These are phyloP conservation scores for Unio pictorum DNA, from an alignment of 2,888 invertebrate species.

Conservation along the genomic window DNA sequence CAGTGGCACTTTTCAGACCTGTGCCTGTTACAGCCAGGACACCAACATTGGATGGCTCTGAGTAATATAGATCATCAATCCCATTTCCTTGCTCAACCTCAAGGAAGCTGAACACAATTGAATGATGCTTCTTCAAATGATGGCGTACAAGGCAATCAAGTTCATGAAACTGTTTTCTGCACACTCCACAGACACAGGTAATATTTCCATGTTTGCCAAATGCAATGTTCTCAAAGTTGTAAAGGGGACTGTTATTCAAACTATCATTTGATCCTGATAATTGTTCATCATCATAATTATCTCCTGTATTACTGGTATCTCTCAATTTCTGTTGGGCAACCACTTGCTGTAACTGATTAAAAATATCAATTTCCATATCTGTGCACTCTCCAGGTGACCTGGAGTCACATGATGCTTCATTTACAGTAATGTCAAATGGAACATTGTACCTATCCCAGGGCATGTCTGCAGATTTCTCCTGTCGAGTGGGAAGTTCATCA, in stretches of 20 bases:
- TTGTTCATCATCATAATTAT: too few species aligned
- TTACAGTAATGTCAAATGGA: slow-evolving; percentile 25
- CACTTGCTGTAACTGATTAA: too few species aligned
- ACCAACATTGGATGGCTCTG: slow-evolving; percentile 49
- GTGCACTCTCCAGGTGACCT: too few species aligned
- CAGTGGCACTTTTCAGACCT: slow-evolving; percentile 41
- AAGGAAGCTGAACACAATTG: slow-evolving; percentile 82
- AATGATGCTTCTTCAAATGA: slow-evolving; percentile 85
- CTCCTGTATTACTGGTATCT: too few species aligned
- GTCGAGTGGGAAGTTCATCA: slow-evolving; percentile 12
- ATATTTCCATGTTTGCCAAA: slow-evolving; percentile 81
- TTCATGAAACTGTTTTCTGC: slow-evolving; percentile 79
- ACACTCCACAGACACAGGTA: slow-evolving; percentile 89
- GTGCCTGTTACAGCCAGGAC: slow-evolving; percentile 49
- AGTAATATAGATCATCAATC: slow-evolving; percentile 54
- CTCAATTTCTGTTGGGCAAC: too few species aligned
- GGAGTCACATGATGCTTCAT: too few species aligned
- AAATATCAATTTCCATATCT: too few species aligned
- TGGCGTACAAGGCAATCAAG: slow-evolving; percentile 86
- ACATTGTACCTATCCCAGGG: slow-evolving; percentile 59
- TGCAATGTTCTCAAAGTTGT: slow-evolving; percentile 40
- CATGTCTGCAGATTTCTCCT: slow-evolving; percentile 13
- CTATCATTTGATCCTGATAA: too few species aligned
- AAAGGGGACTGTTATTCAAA: slow-evolving; percentile 27
- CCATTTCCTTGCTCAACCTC: slow-evolving; percentile 66